phyloP scores from a whole-genome alignment of 2,888 invertebrate species.

The Phyto melanocephala region DNA sequence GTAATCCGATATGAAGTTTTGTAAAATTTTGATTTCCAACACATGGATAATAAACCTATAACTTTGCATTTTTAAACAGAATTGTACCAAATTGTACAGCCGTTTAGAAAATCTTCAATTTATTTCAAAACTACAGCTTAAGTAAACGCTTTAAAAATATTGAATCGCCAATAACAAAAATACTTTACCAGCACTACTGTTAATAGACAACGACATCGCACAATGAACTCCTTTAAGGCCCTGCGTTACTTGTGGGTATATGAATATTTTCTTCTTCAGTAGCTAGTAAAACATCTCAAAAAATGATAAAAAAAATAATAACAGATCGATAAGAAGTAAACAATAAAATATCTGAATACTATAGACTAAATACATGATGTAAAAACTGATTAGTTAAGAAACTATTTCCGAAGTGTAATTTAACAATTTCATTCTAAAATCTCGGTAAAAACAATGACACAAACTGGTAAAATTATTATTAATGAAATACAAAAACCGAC shows the following conservation, averaged over 20 bases:
- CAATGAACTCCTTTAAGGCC: neutral
- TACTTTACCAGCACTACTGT: too few species aligned
- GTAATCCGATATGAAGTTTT: too few species aligned
- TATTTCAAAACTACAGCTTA: too few species aligned
- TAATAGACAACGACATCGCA: too few species aligned
- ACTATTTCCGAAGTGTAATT: conserved; percentile 37
- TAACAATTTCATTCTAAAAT: neutral
- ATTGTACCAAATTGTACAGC: too few species aligned
- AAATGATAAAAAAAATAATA: conserved; percentile 29
- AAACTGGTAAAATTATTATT: conserved; percentile 65
- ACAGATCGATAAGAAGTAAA: conserved; percentile 49
- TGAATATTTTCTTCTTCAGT: neutral
- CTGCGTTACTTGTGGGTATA: neutral
- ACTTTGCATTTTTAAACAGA: too few species aligned
- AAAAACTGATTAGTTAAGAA: conserved; percentile 53
- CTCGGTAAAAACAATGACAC: conserved; percentile 56
- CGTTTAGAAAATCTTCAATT: too few species aligned
- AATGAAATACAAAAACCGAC: conserved; percentile 51
- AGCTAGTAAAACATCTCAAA: conserved; percentile 20
- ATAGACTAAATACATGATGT: conserved; percentile 25
- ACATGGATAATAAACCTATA: too few species aligned
- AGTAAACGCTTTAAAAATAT: too few species aligned
- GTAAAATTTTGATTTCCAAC: too few species aligned
- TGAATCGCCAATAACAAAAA: too few species aligned
- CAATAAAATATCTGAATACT: neutral